These are phyloP conservation scores for Chaetodon auriga DNA, from an alignment of 2,113 vertebrate species.

Conservation along the genomic window DNA sequence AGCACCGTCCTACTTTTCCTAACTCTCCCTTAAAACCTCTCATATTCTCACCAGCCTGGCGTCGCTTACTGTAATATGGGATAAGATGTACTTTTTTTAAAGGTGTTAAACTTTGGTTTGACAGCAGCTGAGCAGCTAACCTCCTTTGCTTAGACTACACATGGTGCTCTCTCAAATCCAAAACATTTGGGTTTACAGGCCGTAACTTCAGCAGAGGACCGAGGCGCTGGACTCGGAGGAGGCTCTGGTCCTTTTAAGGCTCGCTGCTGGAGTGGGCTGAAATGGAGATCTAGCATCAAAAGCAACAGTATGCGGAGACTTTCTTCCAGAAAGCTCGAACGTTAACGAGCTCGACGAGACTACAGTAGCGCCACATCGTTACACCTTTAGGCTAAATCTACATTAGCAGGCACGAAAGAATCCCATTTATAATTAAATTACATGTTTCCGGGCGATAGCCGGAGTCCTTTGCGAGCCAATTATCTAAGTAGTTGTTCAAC, in stretches of 20 bases:
- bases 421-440: not conserved
- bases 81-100: not conserved
- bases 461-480: not conserved
- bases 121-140: no score
- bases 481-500: conserved; percentile 12
- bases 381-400: not conserved
- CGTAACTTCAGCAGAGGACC: not conserved
- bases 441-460: conserved; percentile 24
- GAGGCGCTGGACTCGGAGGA: not conserved
- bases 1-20: not conserved
- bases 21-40: not conserved
- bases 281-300: conserved; percentile 58
- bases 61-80: not conserved
- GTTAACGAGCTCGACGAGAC: not conserved
- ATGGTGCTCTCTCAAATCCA: not conserved
- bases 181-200: not conserved
- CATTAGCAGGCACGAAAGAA: not conserved
- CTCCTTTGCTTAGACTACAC: conserved; percentile 6
- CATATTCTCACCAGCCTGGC: no score
- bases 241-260: conserved; percentile 54
- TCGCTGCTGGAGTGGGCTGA: conserved; percentile 41
- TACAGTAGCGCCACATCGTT: not conserved
- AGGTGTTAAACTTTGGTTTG: not conserved
- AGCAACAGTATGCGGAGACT: conserved; percentile 44
- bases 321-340: conserved; percentile 15